These are phyloP conservation scores for Lithophane leautieri DNA, from an alignment of 2,888 invertebrate species.

Conservation along the genomic window DNA sequence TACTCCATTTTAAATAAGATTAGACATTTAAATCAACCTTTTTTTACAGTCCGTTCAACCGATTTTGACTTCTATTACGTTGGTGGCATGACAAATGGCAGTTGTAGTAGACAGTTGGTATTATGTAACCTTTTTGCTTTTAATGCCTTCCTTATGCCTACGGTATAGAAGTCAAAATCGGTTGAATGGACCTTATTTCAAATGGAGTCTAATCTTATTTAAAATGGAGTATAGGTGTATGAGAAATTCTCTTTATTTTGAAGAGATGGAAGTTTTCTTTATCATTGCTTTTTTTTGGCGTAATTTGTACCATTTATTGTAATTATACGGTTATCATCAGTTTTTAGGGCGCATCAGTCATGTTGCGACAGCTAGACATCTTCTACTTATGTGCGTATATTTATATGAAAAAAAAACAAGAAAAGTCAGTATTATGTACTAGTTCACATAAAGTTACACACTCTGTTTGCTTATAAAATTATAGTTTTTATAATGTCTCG, in stretches of 20 bases:
- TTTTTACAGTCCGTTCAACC: too few species aligned
- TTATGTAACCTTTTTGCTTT: too few species aligned
- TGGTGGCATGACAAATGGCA: too few species aligned
- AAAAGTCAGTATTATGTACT: not conserved
- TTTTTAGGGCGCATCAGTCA: not conserved
- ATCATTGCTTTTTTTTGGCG: not conserved
- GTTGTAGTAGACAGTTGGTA: too few species aligned
- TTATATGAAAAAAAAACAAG: not conserved
- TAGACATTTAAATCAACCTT: too few species aligned
- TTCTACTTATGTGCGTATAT: not conserved
- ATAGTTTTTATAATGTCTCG: slow-evolving; percentile 34
- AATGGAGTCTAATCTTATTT: too few species aligned
- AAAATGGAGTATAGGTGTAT: too few species aligned
- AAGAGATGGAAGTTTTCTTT: not conserved
- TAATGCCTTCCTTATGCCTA: too few species aligned
- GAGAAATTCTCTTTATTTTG: not conserved
- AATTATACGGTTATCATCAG: not conserved
- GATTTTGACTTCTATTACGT: too few species aligned
- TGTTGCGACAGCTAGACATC: not conserved
- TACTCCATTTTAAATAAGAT: too few species aligned
- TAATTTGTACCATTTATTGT: not conserved
- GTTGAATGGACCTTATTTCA: too few species aligned
- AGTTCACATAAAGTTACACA: slow-evolving; percentile 51
- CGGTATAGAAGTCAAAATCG: too few species aligned
- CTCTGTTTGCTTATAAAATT: slow-evolving; percentile 66